phyloP scores from a whole-genome alignment of 2,113 vertebrate genomes.

The Psittacara wagleri region DNA sequence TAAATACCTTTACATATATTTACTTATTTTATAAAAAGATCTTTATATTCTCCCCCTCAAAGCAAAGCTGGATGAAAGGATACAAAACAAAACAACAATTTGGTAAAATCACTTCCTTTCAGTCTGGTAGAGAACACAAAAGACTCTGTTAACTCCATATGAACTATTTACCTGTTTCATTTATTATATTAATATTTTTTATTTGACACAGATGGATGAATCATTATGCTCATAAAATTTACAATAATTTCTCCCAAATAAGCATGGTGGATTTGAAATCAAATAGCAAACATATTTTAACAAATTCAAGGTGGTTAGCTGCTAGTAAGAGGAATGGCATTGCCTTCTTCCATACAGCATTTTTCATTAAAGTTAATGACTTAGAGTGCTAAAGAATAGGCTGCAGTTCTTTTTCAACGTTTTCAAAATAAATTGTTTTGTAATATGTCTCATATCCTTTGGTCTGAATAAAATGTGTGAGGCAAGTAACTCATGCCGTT shows the following conservation, averaged over 20 bases:
- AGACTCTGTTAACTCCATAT: background rate
- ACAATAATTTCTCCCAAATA: background rate
- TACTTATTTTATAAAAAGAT: background rate
- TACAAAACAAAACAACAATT: background rate
- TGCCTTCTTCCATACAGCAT: background rate
- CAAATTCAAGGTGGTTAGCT: background rate
- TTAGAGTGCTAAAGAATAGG: background rate
- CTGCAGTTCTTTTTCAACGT: background rate
- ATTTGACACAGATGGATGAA: background rate
- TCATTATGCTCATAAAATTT: background rate
- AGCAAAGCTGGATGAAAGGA: background rate
- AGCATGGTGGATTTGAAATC: background rate
- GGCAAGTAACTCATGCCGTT: background rate
- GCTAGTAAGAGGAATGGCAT: background rate
- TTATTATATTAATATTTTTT: background rate
- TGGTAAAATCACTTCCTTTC: background rate
- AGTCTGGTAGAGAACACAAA: background rate
- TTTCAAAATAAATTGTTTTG: background rate
- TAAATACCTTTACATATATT: background rate
- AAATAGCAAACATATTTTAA: background rate
- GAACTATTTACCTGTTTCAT: background rate
- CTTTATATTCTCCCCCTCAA: background rate
- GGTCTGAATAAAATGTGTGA: background rate
- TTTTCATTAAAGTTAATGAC: background rate
- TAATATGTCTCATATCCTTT: background rate